Conservation (phyloP, 2,113 vertebrate genomes). For the Gavialis gangeticus region DNA sequence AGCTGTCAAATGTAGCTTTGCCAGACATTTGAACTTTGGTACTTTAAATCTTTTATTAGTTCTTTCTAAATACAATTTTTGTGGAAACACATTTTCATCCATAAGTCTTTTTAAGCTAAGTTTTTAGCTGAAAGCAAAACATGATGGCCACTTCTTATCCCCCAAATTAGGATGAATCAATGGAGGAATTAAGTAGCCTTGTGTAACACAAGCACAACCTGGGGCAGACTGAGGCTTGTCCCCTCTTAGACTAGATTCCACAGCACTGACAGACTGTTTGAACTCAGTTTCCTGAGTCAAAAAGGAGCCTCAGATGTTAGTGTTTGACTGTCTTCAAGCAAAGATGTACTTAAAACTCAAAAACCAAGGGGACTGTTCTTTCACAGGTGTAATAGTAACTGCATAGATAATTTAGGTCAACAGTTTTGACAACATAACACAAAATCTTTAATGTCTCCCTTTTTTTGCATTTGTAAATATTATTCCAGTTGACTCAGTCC, state of each 20-base stretch:
- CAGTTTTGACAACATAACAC: not conserved
- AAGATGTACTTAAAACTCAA: not conserved
- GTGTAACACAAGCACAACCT: too few species aligned
- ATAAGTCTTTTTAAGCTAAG: too few species aligned
- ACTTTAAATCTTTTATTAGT: too few species aligned
- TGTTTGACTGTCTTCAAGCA: not conserved
- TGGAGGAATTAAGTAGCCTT: too few species aligned
- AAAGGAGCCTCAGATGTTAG: not conserved
- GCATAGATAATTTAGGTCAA: slow-evolving; percentile 16
- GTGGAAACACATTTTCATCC: too few species aligned
- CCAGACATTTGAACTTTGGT: too few species aligned
- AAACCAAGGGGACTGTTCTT: not conserved
- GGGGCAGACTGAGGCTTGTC: too few species aligned
- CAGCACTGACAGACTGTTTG: not conserved
- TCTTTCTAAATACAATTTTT: too few species aligned
- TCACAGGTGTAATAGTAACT: not conserved
- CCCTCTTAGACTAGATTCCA: too few species aligned
- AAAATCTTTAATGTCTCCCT: not conserved
- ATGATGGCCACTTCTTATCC: too few species aligned
- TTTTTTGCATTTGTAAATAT: slow-evolving; percentile 30
- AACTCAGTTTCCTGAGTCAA: not conserved
- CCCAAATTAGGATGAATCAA: too few species aligned
- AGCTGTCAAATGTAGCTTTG: not conserved
- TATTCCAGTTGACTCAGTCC: slow-evolving; percentile 7
- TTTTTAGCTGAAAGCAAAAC: too few species aligned